These are phyloP conservation scores for Drosophila ercepeae DNA, from an alignment of 1,140 invertebrate genomes.

Conservation along the genomic window DNA sequence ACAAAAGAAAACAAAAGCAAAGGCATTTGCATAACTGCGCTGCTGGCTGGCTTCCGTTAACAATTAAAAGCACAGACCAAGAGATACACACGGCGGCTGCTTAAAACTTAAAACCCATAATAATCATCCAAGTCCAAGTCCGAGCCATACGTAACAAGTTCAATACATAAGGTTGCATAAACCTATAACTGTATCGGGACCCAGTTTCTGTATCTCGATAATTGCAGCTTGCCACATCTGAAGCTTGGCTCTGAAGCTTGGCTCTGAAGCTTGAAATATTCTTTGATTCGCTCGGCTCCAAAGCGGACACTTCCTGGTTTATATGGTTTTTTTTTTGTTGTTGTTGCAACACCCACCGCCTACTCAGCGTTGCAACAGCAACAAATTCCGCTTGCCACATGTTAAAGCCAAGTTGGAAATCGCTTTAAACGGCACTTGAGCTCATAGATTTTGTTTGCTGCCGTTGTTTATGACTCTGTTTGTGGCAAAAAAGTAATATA, in stretches of 20 bases:
- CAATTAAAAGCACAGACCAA: constrained; percentile 61
- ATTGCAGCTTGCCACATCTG: constrained; percentile 46
- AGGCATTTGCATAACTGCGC: constrained; percentile 58
- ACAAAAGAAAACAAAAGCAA: constrained; percentile 33
- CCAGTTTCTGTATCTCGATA: constrained; percentile 14
- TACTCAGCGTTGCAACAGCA: constrained; percentile 26
- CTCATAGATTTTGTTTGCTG: constrained; percentile 14
- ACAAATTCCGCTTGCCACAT: constrained; percentile 37
- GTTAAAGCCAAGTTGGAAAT: constrained; percentile 44
- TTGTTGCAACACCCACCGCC: constrained; percentile 9
- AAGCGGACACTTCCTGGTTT: constrained; percentile 36
- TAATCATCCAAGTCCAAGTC: constrained; percentile 22
- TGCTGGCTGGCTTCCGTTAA: constrained; percentile 55
- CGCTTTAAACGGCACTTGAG: constrained; percentile 47
- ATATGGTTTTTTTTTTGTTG: background rate
- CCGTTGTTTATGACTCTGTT: constrained; percentile 49
- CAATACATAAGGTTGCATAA: constrained; percentile 56
- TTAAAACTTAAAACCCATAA: constrained; percentile 23
- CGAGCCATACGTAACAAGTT: constrained; percentile 40
- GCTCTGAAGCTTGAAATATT: constrained; percentile 23
- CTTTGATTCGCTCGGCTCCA: constrained; percentile 27
- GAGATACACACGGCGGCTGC: constrained; percentile 17
- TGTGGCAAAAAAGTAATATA: constrained; percentile 29
- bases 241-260: constrained; percentile 7
- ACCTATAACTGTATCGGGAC: constrained; percentile 31